phyloP scores from a whole-genome alignment of 1,140 invertebrate genomes.

The Callitettix versicolor region DNA sequence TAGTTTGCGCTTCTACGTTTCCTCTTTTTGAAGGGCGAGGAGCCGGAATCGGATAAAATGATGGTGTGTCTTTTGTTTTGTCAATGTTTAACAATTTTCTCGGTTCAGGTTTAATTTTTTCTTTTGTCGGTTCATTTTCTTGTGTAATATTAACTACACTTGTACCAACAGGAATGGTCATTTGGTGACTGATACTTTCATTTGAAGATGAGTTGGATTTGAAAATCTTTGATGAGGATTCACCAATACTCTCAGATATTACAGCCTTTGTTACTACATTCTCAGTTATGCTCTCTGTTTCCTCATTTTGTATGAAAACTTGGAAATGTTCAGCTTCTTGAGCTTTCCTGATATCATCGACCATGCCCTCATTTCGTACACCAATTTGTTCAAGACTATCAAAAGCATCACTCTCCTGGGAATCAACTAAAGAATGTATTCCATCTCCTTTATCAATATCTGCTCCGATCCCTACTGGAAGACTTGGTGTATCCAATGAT shows the following conservation, averaged over 20 bases:
- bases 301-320: no score
- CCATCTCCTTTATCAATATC: neutral
- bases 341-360: neutral
- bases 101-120: slow-evolving; percentile 2
- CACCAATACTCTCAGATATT: no score
- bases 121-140: neutral
- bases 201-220: slow-evolving; percentile 11
- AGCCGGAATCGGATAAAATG: slow-evolving; percentile 13
- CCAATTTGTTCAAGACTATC: neutral
- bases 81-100: slow-evolving; percentile 2
- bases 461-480: slow-evolving; percentile 1
- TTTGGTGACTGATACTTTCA: slow-evolving; percentile 18
- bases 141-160: slow-evolving; percentile 10
- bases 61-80: slow-evolving; percentile 1
- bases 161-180: slow-evolving; percentile 14
- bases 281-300: no score
- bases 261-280: no score
- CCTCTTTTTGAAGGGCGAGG: slow-evolving; percentile 14
- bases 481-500: slow-evolving; percentile 6
- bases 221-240: no score
- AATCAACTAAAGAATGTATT: no score
- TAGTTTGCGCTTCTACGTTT: slow-evolving; percentile 16
- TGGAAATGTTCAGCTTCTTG: no score
- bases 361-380: neutral
- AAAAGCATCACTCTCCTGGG: no score